Evolutionary conservation across 2,797 vertebrate genomes (phyloP).

Genomic region (Fratercula arctica): DNA sequence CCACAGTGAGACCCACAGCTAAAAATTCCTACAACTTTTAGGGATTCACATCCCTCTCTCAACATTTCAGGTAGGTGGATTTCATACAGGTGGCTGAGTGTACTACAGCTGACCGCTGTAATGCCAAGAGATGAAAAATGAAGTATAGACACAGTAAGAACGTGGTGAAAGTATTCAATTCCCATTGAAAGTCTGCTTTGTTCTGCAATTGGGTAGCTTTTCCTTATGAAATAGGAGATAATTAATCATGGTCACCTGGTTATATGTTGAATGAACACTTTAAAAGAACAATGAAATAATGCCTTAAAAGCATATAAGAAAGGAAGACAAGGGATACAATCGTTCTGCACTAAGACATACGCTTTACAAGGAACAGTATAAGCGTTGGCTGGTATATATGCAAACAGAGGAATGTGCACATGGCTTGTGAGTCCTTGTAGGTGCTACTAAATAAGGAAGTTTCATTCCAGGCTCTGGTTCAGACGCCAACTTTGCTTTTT

Average conservation of each 20-base stretch:
- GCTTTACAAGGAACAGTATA: not conserved
- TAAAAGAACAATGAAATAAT: not conserved
- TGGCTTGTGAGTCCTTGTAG: not conserved
- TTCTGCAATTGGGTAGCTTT: not conserved
- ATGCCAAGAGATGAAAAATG: not conserved
- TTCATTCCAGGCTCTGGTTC: not conserved
- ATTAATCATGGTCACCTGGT: not conserved
- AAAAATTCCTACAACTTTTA: not conserved
- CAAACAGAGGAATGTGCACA: not conserved
- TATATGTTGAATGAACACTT: not conserved
- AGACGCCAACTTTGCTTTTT: not conserved
- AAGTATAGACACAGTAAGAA: not conserved
- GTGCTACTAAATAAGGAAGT: not conserved
- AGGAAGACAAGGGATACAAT: not conserved
- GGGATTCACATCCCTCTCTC: not conserved
- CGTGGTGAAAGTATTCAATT: not conserved
- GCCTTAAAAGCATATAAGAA: not conserved
- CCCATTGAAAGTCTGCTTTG: not conserved
- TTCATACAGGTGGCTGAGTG: not conserved
- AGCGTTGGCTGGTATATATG: not conserved
- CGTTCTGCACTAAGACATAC: not conserved
- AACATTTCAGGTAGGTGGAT: not conserved
- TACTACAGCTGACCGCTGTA: not conserved
- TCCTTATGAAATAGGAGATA: not conserved
- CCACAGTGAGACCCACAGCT: not conserved